A percentile compares a stretch with the other conserved stretches of the same genome.
These are phyloP conservation scores for Quiscalus mexicanus DNA, from an alignment of 2,113 vertebrate species.

Conservation along the genomic window DNA sequence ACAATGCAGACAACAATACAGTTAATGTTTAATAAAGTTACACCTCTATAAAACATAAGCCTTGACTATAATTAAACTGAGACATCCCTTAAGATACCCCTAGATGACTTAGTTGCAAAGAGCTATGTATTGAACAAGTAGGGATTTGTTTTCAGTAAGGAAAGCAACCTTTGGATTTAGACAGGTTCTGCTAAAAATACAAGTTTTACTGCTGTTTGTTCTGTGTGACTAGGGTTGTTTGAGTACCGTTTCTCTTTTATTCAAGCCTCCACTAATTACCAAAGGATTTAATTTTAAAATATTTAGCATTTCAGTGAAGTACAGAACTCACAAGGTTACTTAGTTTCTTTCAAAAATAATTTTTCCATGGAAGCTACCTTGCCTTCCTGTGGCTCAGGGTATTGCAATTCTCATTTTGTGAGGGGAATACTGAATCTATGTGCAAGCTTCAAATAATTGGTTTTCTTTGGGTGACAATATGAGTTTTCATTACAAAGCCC, in stretches of 20 bases:
- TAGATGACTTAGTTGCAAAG: background rate
- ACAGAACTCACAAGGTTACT: background rate
- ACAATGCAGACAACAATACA: background rate
- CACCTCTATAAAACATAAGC: background rate
- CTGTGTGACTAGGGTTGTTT: background rate
- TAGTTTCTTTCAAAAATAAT: background rate
- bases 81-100: background rate
- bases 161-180: background rate
- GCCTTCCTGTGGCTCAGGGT: background rate
- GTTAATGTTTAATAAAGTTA: background rate
- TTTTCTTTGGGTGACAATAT: conserved; percentile 1
- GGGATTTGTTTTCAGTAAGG: background rate
- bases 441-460: conserved; percentile 21
- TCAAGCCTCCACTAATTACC: conserved; percentile 2
- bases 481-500: background rate
- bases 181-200: background rate
- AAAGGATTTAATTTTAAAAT: background rate
- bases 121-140: background rate
- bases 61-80: background rate
- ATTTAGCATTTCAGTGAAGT: background rate
- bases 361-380: background rate
- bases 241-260: background rate
- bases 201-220: background rate
- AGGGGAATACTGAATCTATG: background rate
- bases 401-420: background rate